phyloP scores from a whole-genome alignment of 2,113 vertebrate species.

The Megaleporinus macrocephalus region DNA sequence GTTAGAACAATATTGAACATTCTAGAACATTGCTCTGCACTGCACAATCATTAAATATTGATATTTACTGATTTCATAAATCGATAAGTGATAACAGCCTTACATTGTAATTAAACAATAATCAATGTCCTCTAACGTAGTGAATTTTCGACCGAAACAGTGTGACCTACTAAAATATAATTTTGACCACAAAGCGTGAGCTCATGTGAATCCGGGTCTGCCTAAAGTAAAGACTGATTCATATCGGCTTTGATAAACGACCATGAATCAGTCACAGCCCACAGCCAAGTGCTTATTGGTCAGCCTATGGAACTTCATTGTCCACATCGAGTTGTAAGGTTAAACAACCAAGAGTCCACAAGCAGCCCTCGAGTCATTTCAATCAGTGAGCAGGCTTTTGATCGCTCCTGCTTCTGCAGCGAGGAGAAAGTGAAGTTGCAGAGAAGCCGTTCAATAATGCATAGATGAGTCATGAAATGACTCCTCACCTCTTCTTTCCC shows the following conservation, averaged over 20 bases:
- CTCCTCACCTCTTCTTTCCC: background rate
- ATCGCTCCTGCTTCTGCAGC: background rate
- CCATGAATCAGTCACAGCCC: background rate
- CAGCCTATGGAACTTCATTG: background rate
- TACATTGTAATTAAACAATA: too few species aligned
- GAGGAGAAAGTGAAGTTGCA: conserved; percentile 2
- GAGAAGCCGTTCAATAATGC: conserved; percentile 29
- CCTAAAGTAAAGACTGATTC: background rate
- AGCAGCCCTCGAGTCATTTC: conserved; percentile 22
- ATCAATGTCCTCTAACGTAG: too few species aligned
- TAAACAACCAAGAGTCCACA: conserved; percentile 11
- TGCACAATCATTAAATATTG: too few species aligned
- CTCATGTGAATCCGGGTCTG: background rate
- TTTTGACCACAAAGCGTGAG: too few species aligned
- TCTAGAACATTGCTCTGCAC: too few species aligned
- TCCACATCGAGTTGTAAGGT: background rate
- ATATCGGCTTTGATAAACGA: conserved; percentile 11
- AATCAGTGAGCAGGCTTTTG: background rate
- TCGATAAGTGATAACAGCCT: too few species aligned
- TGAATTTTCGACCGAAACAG: background rate
- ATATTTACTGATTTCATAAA: too few species aligned
- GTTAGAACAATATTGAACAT: too few species aligned
- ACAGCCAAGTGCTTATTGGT: background rate
- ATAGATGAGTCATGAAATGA: conserved; percentile 34
- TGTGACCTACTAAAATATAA: background rate